Conservation (phyloP, 2,797 vertebrate genomes). For the Sebastes flavidus region DNA sequence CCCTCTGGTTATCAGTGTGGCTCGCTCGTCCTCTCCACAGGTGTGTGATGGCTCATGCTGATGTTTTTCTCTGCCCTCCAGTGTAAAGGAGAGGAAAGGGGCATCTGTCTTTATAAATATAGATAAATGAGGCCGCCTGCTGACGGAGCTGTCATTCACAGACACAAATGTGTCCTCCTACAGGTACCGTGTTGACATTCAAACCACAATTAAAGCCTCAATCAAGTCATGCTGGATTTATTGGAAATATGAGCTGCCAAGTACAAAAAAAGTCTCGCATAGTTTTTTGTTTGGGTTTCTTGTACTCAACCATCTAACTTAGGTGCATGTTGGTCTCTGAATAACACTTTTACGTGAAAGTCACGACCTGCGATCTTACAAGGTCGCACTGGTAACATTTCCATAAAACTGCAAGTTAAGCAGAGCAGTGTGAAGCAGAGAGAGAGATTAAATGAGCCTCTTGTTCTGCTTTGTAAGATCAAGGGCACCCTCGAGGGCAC, state of each 20-base stretch:
- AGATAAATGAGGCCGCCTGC: constrained; percentile 16
- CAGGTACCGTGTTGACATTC: background rate
- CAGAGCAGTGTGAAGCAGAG: background rate
- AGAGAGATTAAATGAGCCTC: background rate
- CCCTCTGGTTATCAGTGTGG: background rate
- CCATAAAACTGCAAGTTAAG: background rate
- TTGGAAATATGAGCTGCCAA: background rate
- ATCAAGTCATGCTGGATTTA: background rate
- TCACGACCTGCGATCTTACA: background rate
- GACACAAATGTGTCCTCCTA: background rate
- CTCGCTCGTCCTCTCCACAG: background rate
- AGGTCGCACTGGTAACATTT: background rate
- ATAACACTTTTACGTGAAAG: background rate
- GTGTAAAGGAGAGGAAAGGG: background rate
- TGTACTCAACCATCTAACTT: background rate
- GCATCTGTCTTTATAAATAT: constrained; percentile 1
- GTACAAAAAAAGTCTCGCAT: background rate
- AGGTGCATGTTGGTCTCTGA: background rate
- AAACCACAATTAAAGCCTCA: background rate
- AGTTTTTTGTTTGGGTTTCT: background rate
- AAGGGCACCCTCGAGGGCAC: background rate
- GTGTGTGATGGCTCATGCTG: constrained; percentile 16
- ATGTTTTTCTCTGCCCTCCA: background rate
- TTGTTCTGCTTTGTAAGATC: background rate
- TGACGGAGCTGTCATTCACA: constrained; percentile 10